Conservation (phyloP, 2,113 vertebrate genomes). For the Chloropsis hardwickii region DNA sequence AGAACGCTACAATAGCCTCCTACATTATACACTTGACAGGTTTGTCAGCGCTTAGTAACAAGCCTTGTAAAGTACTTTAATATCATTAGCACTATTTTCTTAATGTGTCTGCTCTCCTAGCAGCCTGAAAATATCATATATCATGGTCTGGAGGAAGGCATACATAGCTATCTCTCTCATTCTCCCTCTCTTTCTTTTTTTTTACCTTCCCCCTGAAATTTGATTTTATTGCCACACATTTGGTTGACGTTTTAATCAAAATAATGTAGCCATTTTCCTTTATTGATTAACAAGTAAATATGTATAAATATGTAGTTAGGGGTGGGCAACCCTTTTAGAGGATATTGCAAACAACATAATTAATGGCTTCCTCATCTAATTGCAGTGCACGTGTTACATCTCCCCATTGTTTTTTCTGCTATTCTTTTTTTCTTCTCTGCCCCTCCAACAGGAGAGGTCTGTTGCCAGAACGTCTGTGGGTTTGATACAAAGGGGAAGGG, state of each 20-base stretch:
- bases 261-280: constrained; percentile 81
- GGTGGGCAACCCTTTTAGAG: constrained; percentile 76
- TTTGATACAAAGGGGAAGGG: background rate
- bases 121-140: constrained; percentile 88
- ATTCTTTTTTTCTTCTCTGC: background rate
- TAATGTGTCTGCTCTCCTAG: constrained; percentile 91
- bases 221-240: constrained; percentile 68
- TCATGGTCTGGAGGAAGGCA: constrained; percentile 70
- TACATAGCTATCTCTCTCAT: constrained; percentile 52
- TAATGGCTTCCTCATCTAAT: constrained; percentile 71
- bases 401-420: constrained; percentile 9
- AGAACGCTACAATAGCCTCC: constrained; percentile 88
- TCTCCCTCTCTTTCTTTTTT: constrained; percentile 6
- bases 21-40: constrained; percentile 95
- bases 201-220: constrained; percentile 60
- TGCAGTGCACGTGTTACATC: constrained; percentile 15
- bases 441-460: constrained; percentile 36
- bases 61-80: constrained; percentile 94
- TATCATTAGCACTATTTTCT: constrained; percentile 98
- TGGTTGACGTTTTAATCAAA: constrained; percentile 82
- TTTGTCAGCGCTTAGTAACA: constrained; percentile 93
- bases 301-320: constrained; percentile 82
- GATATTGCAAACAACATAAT: constrained; percentile 76
- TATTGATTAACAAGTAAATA: constrained; percentile 87
- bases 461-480: constrained; percentile 9